Percentiles rank a stretch among this genome's conserved stretches.
Evolutionary conservation across 1,140 invertebrate species (phyloP).

Genomic region (Druon quercuslanigerum): DNA sequence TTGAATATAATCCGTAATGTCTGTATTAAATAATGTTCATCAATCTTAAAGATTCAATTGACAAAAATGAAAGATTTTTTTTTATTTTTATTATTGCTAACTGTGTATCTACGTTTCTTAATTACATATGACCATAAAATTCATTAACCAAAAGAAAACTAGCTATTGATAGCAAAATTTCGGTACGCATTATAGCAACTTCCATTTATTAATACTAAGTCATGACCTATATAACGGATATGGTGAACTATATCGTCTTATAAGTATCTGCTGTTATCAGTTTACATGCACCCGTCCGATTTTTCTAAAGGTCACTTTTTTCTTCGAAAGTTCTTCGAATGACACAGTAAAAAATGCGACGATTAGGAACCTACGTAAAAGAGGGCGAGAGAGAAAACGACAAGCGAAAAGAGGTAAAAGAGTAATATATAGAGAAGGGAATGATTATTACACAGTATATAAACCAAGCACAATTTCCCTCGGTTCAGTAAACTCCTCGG

Average conservation of each 20-base stretch:
- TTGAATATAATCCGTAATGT: too few relatives aligned
- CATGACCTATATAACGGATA: not conserved
- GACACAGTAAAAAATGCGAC: not conserved
- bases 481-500: slow-evolving; percentile 53
- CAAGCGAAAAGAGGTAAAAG: not conserved
- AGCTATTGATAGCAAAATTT: too few relatives aligned
- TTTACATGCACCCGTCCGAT: not conserved
- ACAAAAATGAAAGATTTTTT: too few relatives aligned
- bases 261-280: not conserved
- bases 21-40: too few relatives aligned
- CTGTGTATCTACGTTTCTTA: too few relatives aligned
- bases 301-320: not conserved
- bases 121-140: too few relatives aligned
- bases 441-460: slow-evolving; percentile 44
- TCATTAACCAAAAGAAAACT: too few relatives aligned
- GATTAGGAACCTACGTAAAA: not conserved
- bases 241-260: too few relatives aligned
- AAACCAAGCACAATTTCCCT: slow-evolving; percentile 43
- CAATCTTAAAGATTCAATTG: too few relatives aligned
- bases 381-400: not conserved
- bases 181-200: not conserved
- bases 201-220: not conserved
- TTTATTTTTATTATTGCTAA: too few relatives aligned
- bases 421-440: not conserved
- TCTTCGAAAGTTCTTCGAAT: not conserved